Base-by-base conservation (phyloP, 2,113 vertebrate genomes). In the Brachirus orientalis region DNA sequence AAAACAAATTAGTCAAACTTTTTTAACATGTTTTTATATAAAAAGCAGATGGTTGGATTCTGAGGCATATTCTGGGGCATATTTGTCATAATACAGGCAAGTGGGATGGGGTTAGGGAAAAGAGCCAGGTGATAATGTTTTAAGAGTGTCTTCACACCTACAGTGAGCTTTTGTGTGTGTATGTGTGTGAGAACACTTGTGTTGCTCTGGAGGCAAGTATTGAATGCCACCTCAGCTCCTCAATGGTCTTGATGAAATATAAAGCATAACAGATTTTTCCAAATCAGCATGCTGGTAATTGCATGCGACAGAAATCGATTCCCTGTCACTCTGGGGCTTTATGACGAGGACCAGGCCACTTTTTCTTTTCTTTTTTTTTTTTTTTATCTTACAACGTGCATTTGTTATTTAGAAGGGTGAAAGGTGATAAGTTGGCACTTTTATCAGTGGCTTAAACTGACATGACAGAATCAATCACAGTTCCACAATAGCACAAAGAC, bases 211-310 rank as follows among this genome's bases (percentile, higher is more conserved):
- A 60, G 64, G 63, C 58, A 70, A 54, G 64, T 81, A 78, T 74
- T 59, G 71, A 86, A 72, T 33, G 18, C 85, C 77, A 83, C 69
- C 79, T 83, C 79, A 80, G 80, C 73, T 77, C 63, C 77, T 81
- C 74, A 10, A 59, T 59, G 75, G 79, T 83, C 82, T 88, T 86
- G 86, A 86, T 87, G 66, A 88, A 87, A 87, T 77, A 84, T 83
- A 83, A 84, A 87, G 72, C 66, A 43, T 13, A 80, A 67, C 59
- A 62, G 63, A 4, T 62, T 22, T 77, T 72, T 90, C 86, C n/a
- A 79, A 88, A 91, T 92, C 87, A 92, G 87, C 91, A 88, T 86
- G 78, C 63, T 75, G 71, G 71, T 92, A 92, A 91, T 90, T 90
- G 87, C 86, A 83, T 82, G 74, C 69, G 83, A 90, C 84, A 91